These are phyloP conservation scores for Uropetala carovei DNA, from an alignment of 2,888 invertebrate species.

Conservation along the genomic window DNA sequence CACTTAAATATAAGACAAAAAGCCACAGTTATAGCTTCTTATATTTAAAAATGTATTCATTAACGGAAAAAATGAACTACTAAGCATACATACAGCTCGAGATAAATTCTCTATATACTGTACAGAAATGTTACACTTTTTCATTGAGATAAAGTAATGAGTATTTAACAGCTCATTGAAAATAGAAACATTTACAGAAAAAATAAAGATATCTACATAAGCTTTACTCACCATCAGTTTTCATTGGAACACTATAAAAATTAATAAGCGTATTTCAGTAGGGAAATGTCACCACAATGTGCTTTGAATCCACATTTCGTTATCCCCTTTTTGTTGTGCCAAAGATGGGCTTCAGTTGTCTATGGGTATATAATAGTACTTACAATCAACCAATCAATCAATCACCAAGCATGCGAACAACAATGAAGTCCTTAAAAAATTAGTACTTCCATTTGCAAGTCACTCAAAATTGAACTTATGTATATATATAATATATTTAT, in stretches of 20 bases:
- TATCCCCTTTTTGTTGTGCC: slow-evolving; percentile 45
- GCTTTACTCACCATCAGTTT: slow-evolving; percentile 40
- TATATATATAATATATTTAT: no score
- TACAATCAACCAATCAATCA: slow-evolving; percentile 20
- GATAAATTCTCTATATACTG: slow-evolving; percentile 39
- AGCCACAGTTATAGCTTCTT: not conserved
- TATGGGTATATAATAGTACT: slow-evolving; percentile 32
- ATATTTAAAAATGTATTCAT: slow-evolving; percentile 20
- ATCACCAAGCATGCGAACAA: slow-evolving; percentile 21
- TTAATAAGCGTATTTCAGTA: slow-evolving; percentile 62
- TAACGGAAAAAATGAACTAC: slow-evolving; percentile 20
- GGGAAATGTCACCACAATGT: slow-evolving; percentile 48
- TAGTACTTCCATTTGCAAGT: slow-evolving; percentile 19
- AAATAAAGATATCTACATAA: slow-evolving; percentile 63
- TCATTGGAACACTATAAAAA: slow-evolving; percentile 60
- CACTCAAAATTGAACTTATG: slow-evolving; percentile 30
- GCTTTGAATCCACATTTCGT: slow-evolving; percentile 38
- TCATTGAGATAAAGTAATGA: slow-evolving; percentile 58
- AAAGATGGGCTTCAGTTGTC: slow-evolving; percentile 44
- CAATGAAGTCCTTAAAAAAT: slow-evolving; percentile 23
- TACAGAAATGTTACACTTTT: slow-evolving; percentile 48
- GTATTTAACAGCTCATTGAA: slow-evolving; percentile 52
- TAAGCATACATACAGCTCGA: slow-evolving; percentile 53
- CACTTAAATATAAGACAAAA: slow-evolving; percentile 41
- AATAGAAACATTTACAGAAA: slow-evolving; percentile 63